Percentiles rank a stretch among this genome's conserved stretches.
phyloP scores from a whole-genome alignment of 1,140 invertebrate genomes.

The Conus ventricosus region DNA sequence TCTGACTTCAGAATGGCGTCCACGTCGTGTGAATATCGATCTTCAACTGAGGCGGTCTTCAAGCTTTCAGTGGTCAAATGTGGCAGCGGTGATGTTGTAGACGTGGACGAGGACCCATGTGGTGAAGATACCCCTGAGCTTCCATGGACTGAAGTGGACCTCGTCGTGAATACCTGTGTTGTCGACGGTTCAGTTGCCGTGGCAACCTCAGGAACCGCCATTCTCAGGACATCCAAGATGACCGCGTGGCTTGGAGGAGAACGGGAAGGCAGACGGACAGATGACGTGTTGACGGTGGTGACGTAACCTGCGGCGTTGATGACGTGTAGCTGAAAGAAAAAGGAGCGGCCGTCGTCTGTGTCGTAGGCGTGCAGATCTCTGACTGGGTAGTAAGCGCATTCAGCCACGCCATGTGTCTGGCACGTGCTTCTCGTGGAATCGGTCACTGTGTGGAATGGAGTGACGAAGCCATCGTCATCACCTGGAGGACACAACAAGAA shows the following conservation, averaged over 20 bases:
- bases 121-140: too few species aligned
- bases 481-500: neutral
- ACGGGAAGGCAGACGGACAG: conserved; percentile 43
- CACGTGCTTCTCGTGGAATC: neutral
- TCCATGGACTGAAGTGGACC: too few species aligned
- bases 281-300: conserved; percentile 27
- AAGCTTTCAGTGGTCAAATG: neutral
- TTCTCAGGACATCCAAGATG: conserved; percentile 25
- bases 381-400: conserved; percentile 14
- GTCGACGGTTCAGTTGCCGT: too few species aligned
- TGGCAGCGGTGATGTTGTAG: too few species aligned
- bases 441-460: neutral
- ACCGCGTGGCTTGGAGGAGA: conserved; percentile 35
- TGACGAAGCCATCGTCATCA: neutral
- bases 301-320: conserved; percentile 46
- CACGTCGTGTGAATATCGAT: neutral
- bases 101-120: too few species aligned
- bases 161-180: too few species aligned
- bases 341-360: neutral
- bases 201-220: too few species aligned
- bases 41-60: neutral
- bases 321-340: conserved; percentile 42
- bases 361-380: conserved; percentile 32
- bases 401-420: neutral
- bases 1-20: neutral